Conservation (phyloP, 1,140 invertebrate genomes). For the Drosophila lacertosa region DNA sequence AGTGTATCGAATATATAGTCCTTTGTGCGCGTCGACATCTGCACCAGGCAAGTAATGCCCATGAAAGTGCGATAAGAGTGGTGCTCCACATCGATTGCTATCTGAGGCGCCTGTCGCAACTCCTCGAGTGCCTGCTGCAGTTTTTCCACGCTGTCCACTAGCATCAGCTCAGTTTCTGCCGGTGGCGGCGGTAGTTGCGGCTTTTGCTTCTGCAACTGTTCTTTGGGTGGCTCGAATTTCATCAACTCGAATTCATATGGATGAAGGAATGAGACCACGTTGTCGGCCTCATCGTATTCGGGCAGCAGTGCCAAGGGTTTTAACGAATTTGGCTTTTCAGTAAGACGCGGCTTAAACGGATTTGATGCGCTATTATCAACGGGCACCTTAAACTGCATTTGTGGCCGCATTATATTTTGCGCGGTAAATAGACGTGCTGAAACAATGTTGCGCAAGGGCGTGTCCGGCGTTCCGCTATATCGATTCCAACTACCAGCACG, state of each 20-base stretch:
- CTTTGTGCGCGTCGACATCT: constrained; percentile 93
- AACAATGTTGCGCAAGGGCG: constrained; percentile 39
- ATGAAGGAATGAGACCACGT: constrained; percentile 89
- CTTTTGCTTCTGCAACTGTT: constrained; percentile 84
- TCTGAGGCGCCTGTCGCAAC: constrained; percentile 87
- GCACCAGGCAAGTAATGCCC: constrained; percentile 96
- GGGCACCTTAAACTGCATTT: constrained; percentile 92
- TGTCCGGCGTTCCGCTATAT: background rate
- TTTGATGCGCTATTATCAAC: constrained; percentile 91
- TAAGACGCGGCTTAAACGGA: constrained; percentile 93
- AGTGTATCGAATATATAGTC: constrained; percentile 98
- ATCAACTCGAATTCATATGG: constrained; percentile 96
- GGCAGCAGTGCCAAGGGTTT: constrained; percentile 91
- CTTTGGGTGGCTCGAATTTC: constrained; percentile 86
- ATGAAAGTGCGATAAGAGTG: constrained; percentile 93
- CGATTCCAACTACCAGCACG: constrained; percentile 82
- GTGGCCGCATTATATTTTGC: constrained; percentile 92
- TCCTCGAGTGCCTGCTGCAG: constrained; percentile 88
- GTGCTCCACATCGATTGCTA: constrained; percentile 96
- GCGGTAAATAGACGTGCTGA: constrained; percentile 87
- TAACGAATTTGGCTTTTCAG: constrained; percentile 94
- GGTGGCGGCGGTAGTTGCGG: constrained; percentile 85
- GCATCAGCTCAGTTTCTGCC: constrained; percentile 87
- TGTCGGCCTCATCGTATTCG: constrained; percentile 87
- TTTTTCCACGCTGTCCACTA: constrained; percentile 88